Base-by-base conservation (phyloP, 2,797 vertebrate species). In the Limosa lapponica region DNA sequence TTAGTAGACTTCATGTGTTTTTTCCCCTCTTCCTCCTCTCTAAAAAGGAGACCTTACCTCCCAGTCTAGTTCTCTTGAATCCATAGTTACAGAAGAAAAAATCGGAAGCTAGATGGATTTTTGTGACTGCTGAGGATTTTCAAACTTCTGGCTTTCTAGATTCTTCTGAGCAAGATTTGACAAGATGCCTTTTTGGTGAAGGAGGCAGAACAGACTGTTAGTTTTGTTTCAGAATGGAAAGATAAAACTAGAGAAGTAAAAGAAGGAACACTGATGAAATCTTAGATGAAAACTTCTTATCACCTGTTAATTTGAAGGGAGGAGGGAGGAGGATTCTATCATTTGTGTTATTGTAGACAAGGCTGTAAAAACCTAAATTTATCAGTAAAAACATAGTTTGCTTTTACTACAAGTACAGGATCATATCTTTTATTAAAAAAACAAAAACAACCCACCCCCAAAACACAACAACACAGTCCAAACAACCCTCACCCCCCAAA, bases 381-480 rank as follows among this genome's bases (percentile, higher is more conserved):
- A 69, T 54, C 10, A 55, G n/a, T 51, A 65, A 82, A 48, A 65
- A 49, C 32, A 27, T 8, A 16, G 65, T 64, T 89, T 89, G 7
- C 7, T 80, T 94, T 95, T 75, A 79, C 13, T 75, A 3, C 13
- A 44, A 84, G 4, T 52, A 55, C 6, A 54, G 12, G 32, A 55
- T 80, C 6, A 8, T 65, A 10, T 44, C 6, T 73, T n/a, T 84
- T 14, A 34, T 8, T 32, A 3, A 20, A 49, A 22, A 48, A 46
- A 36, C 18, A 22, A 59, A 16, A 24, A 4, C 5, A 16, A n/a
- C 17, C 52, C 18, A 20, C 20, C 22, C 32, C 54, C 54, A 13
- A 2, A 14, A 3, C 0, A 7, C 39, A 62, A 62, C 18, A 34
- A 4, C 0, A 3, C 3, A 30, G 6, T 41, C 11, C 9, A 41